Conservation (phyloP, 2,113 vertebrate species). For the Amazona vittata region DNA sequence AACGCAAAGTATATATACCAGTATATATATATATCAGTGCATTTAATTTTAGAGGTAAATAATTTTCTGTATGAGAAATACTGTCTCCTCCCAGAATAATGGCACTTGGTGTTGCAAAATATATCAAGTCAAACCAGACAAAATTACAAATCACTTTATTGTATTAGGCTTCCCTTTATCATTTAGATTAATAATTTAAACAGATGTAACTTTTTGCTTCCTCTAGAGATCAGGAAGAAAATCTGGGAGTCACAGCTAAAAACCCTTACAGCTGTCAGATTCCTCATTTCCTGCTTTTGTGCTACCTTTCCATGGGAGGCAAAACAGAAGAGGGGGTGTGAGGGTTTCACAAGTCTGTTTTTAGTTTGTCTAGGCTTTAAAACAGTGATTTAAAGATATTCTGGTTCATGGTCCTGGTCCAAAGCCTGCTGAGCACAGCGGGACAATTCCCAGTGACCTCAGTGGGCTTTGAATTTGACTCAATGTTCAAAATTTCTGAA, state of each 20-base stretch:
- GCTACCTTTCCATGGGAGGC: background rate
- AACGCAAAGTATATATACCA: background rate
- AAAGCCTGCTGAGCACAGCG: background rate
- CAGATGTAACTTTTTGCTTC: background rate
- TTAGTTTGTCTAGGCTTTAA: constrained; percentile 8
- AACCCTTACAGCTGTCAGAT: background rate
- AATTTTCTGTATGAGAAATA: background rate
- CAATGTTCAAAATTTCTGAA: background rate
- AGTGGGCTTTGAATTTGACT: background rate
- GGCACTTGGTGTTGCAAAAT: background rate
- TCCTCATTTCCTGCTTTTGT: constrained; percentile 4
- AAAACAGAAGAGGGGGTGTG: background rate
- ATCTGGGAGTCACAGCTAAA: background rate
- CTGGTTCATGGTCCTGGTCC: background rate
- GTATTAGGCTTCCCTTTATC: background rate
- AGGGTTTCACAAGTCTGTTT: background rate
- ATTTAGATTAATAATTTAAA: background rate
- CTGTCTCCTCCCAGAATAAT: background rate
- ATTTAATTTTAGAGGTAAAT: background rate
- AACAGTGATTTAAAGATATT: constrained; percentile 30
- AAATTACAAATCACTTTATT: background rate
- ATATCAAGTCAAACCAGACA: background rate
- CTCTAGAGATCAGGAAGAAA: background rate
- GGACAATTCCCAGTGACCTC: background rate
- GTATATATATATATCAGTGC: background rate